Conservation (phyloP, 2,797 vertebrate genomes). For the Cryptoprocta ferox region DNA sequence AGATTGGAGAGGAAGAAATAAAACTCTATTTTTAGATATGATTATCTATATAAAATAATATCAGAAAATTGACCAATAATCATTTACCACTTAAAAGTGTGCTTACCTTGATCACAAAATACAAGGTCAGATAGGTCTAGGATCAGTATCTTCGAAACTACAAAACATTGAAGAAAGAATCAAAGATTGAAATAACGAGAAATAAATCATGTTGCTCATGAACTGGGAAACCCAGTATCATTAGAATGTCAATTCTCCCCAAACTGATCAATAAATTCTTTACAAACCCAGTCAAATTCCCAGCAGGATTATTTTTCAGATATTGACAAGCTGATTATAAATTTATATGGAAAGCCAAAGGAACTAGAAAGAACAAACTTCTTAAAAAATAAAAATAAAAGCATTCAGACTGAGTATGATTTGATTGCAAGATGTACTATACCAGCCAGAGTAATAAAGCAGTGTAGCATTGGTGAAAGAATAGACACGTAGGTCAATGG, state of each 20-base stretch:
- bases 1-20: background rate
- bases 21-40: background rate
- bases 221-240: background rate
- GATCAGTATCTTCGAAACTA: background rate
- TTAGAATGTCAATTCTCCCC: background rate
- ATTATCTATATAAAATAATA: background rate
- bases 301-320: background rate
- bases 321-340: background rate
- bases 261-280: background rate
- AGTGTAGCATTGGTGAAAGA: background rate
- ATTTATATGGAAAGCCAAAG: background rate
- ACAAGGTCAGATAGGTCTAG: background rate
- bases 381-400: background rate
- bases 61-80: background rate
- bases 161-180: background rate
- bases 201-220: background rate
- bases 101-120: background rate
- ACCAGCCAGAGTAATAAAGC: background rate
- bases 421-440: background rate
- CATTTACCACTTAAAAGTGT: background rate
- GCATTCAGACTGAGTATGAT: background rate
- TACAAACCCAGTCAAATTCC: background rate
- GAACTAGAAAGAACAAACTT: background rate
- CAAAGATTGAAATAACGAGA: background rate
- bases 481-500: too few relatives aligned